phyloP scores from a whole-genome alignment of 2,888 invertebrate genomes.

The Nephrotoma flavescens region DNA sequence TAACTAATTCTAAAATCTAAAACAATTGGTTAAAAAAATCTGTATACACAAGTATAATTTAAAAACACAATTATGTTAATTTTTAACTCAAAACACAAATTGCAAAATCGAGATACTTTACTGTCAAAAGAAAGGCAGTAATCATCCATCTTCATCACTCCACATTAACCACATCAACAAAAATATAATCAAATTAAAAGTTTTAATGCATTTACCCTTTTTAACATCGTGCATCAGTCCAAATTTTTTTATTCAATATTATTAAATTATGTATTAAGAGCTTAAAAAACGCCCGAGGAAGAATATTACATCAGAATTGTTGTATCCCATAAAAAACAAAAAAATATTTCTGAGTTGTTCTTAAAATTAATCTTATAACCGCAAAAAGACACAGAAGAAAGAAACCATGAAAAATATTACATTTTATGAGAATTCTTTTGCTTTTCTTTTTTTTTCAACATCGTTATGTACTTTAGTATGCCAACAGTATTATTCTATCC shows the following conservation, averaged over 20 bases:
- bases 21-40: too few relatives aligned
- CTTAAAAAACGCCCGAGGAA: not conserved
- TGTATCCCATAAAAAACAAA: not conserved
- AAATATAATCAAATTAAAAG: not conserved
- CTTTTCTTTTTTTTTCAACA: not conserved
- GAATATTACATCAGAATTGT: not conserved
- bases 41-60: too few relatives aligned
- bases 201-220: not conserved
- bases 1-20: too few relatives aligned
- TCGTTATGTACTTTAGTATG: not conserved
- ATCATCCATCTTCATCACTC: not conserved
- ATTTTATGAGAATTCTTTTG: not conserved
- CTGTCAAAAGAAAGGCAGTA: too few relatives aligned
- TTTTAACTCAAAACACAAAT: too few relatives aligned
- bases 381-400: not conserved
- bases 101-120: too few relatives aligned
- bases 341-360: not conserved
- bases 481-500: not conserved
- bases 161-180: not conserved
- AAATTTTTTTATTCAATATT: not conserved
- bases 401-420: not conserved
- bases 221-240: not conserved
- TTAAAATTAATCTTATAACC: not conserved
- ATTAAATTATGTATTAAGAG: not conserved
- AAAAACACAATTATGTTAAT: too few relatives aligned